Conservation (phyloP, 2,113 vertebrate species). For the Thalassoma bifasciatum region DNA sequence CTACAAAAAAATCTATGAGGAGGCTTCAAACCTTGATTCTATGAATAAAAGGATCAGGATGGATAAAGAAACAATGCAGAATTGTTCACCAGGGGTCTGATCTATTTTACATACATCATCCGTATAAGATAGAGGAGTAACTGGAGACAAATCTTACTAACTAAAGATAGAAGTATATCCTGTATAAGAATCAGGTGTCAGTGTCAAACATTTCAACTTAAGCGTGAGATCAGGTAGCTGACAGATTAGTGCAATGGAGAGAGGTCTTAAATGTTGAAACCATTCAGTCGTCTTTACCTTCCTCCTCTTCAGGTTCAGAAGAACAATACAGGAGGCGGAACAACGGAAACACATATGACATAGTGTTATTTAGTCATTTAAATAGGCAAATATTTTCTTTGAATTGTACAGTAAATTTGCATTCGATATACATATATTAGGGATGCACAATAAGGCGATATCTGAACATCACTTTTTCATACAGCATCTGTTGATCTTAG, state of each 20-base stretch:
- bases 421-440: too few species aligned
- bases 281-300: constrained; percentile 87
- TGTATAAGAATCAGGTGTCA: constrained; percentile 45
- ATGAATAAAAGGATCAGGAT: too few species aligned
- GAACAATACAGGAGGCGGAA: constrained; percentile 37
- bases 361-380: neutral
- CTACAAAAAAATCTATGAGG: too few species aligned
- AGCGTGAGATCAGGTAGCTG: constrained; percentile 63
- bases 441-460: too few species aligned
- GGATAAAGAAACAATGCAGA: too few species aligned
- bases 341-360: constrained; percentile 40
- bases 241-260: constrained; percentile 71
- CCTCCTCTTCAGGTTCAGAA: constrained; percentile 87
- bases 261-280: constrained; percentile 47
- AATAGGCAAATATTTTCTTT: neutral
- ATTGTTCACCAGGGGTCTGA: too few species aligned
- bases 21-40: too few species aligned
- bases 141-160: too few species aligned
- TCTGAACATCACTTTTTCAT: too few species aligned
- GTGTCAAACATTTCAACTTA: constrained; percentile 74
- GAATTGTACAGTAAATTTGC: neutral
- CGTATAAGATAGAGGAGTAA: too few species aligned
- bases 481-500: too few species aligned
- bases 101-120: too few species aligned
- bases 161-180: neutral